phyloP scores from a whole-genome alignment of 2,113 vertebrate genomes.

The Fulmarus glacialis region DNA sequence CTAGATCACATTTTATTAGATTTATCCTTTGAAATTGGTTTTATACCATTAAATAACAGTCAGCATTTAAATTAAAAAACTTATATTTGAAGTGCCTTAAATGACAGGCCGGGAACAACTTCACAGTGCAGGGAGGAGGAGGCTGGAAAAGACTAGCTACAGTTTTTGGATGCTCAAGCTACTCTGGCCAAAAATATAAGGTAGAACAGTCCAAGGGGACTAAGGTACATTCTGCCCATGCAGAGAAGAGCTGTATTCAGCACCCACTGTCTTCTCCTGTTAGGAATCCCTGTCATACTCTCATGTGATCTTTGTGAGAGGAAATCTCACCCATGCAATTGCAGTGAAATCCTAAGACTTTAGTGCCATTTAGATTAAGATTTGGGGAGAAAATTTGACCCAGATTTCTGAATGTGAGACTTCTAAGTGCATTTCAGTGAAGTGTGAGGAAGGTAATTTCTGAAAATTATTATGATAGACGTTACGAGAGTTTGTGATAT shows the following conservation, averaged over 20 bases:
- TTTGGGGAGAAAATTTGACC: not conserved
- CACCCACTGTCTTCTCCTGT: not conserved
- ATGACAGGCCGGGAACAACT: not conserved
- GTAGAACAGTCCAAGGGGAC: not conserved
- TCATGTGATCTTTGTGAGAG: not conserved
- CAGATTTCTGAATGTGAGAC: not conserved
- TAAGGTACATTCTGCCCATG: not conserved
- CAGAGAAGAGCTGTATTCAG: not conserved
- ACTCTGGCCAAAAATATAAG: not conserved
- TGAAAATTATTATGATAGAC: not conserved
- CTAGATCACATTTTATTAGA: not conserved
- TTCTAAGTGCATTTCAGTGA: not conserved
- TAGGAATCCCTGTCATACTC: not conserved
- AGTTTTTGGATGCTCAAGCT: not conserved
- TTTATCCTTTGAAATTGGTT: not conserved
- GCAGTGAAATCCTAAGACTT: not conserved
- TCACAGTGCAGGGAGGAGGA: not conserved
- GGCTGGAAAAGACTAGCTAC: not conserved
- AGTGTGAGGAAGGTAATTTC: not conserved
- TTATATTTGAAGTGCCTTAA: not conserved
- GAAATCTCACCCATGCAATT: not conserved
- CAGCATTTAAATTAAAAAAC: not conserved
- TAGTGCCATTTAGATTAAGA: not conserved
- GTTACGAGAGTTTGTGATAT: not conserved
- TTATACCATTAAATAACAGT: not conserved